Conservation (phyloP, 2,888 invertebrate genomes). For the Rhagophthalmus giganteus region DNA sequence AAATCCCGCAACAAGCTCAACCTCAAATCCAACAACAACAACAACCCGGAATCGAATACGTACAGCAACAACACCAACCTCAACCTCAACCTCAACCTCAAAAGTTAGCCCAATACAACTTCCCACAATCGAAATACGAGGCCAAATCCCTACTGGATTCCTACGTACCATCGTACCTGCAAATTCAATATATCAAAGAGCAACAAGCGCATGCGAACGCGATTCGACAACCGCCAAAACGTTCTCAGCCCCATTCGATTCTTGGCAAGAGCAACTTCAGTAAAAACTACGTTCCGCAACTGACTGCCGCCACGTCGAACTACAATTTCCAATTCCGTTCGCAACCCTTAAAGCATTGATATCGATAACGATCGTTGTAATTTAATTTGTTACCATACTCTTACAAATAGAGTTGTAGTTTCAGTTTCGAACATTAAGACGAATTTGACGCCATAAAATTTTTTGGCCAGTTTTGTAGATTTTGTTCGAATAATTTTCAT, state of each 20-base stretch:
- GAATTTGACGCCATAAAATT: neutral
- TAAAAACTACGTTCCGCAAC: constrained; percentile 10
- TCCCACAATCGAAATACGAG: constrained; percentile 36
- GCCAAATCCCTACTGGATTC: constrained; percentile 59
- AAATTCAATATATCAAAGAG: constrained; percentile 48
- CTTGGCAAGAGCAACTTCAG: constrained; percentile 4
- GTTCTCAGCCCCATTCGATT: neutral
- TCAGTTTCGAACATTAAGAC: neutral
- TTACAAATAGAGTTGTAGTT: neutral
- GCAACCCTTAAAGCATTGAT: neutral
- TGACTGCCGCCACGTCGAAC: neutral
- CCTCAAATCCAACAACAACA: constrained; percentile 7
- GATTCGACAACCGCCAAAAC: constrained; percentile 3
- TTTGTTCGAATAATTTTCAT: neutral
- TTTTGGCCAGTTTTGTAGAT: neutral
- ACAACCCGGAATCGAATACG: constrained; percentile 17
- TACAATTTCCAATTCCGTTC: constrained; percentile 3
- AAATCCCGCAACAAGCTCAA: constrained; percentile 4
- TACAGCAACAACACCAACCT: constrained; percentile 10
- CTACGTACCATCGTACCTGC: constrained; percentile 55
- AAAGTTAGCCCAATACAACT: constrained; percentile 19
- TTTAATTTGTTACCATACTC: neutral
- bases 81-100: too few relatives aligned
- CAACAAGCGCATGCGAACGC: constrained; percentile 53
- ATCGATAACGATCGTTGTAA: too few relatives aligned